Evolutionary conservation across 2,797 vertebrate species (phyloP).

Genomic region (Avahi laniger): DNA sequence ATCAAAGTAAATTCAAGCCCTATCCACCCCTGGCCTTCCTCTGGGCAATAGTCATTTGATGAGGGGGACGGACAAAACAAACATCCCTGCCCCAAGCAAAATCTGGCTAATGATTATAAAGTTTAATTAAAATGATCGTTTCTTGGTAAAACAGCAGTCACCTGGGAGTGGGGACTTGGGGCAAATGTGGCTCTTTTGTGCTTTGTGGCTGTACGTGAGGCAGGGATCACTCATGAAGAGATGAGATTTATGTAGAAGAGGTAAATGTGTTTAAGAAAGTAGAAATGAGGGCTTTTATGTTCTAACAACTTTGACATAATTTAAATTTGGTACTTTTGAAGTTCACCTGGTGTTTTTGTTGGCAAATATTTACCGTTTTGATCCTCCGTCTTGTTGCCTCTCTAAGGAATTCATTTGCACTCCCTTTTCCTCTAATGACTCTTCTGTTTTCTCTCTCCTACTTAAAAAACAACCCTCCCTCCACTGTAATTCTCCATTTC

Average conservation of each 20-base stretch:
- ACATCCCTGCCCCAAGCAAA: too few species aligned
- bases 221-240: background rate
- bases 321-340: background rate
- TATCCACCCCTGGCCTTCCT: too few species aligned
- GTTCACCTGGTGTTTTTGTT: background rate
- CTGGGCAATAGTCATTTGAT: background rate
- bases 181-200: accelerated
- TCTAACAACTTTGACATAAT: background rate
- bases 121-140: background rate
- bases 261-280: background rate
- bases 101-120: background rate
- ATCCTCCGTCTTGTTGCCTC: background rate
- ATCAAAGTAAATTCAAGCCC: background rate
- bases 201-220: accelerated
- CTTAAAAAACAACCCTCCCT: background rate
- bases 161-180: background rate
- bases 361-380: background rate
- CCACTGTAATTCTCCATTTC: background rate
- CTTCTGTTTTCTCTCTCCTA: background rate
- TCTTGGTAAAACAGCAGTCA: background rate
- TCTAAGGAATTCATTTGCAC: background rate
- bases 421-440: background rate
- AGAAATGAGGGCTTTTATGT: background rate
- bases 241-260: background rate
- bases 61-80: background rate